Evolutionary conservation across 2,113 vertebrate species (phyloP).

Genomic region (Sula dactylatra): DNA sequence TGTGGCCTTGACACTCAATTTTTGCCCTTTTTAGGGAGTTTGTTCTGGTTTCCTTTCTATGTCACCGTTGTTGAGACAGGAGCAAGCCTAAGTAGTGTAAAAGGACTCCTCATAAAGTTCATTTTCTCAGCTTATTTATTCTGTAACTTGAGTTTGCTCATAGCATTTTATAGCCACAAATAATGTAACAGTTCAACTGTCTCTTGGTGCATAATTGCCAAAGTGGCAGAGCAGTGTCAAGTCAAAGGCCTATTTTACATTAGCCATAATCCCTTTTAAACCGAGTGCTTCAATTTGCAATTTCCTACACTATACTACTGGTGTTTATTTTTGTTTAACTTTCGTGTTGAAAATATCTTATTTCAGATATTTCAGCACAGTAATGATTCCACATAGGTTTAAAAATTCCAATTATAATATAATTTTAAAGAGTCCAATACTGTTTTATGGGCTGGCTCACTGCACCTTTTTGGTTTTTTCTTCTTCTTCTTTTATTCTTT

Average conservation of each 20-base stretch:
- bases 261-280: conserved; percentile 12
- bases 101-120: not conserved
- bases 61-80: not conserved
- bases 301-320: not conserved
- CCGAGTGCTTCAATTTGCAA: not conserved
- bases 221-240: not conserved
- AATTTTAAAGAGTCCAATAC: not conserved
- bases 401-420: not conserved
- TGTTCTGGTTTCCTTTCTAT: not conserved
- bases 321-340: not conserved
- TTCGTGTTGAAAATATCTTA: not conserved
- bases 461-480: not conserved
- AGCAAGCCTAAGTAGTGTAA: not conserved
- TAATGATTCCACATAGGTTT: not conserved
- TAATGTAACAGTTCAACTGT: not conserved
- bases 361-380: not conserved
- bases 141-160: not conserved
- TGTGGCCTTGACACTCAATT: not conserved
- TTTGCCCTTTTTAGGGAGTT: not conserved
- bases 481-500: not conserved
- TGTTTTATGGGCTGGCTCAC: not conserved
- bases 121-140: not conserved
- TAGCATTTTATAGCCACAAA: not conserved
- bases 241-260: not conserved
- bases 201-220: not conserved